Conservation (phyloP, 2,888 invertebrate species). For the Diaphora mendica region DNA sequence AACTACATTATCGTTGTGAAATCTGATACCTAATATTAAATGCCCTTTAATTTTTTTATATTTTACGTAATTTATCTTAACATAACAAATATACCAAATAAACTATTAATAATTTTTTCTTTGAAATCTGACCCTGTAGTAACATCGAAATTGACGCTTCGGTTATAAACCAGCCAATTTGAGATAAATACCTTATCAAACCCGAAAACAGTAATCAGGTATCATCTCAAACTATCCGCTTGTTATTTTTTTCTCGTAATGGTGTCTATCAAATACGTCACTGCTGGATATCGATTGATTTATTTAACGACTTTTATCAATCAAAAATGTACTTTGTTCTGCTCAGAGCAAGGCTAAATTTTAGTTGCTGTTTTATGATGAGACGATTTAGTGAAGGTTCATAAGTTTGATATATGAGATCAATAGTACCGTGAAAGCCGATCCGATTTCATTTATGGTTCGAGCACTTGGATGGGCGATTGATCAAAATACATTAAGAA, state of each 20-base stretch:
- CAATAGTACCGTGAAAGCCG: conserved; percentile 67
- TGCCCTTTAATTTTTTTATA: background rate
- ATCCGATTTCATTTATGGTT: conserved; percentile 53
- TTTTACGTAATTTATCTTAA: background rate
- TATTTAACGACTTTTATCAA: conserved; percentile 60
- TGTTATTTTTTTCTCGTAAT: conserved; percentile 62
- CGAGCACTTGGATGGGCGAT: conserved; percentile 24
- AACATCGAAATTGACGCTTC: conserved; percentile 54
- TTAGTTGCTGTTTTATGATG: conserved; percentile 46
- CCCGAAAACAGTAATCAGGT: conserved; percentile 68
- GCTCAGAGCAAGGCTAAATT: conserved; percentile 53
- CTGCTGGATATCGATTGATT: conserved; percentile 73
- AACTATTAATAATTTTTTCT: background rate
- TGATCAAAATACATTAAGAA: conserved; percentile 2
- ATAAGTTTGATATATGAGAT: conserved; percentile 68
- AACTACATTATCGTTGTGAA: background rate
- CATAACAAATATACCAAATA: background rate
- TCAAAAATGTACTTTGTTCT: conserved; percentile 58
- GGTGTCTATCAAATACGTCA: conserved; percentile 73
- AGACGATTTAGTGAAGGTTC: conserved; percentile 60
- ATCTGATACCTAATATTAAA: background rate
- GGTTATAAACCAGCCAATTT: conserved; percentile 71
- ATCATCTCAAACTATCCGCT: conserved; percentile 68
- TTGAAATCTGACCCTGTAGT: conserved; percentile 28
- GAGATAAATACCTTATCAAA: conserved; percentile 73